Base-by-base conservation (phyloP, 2,797 vertebrate species). In the Artibeus jamaicensis region DNA sequence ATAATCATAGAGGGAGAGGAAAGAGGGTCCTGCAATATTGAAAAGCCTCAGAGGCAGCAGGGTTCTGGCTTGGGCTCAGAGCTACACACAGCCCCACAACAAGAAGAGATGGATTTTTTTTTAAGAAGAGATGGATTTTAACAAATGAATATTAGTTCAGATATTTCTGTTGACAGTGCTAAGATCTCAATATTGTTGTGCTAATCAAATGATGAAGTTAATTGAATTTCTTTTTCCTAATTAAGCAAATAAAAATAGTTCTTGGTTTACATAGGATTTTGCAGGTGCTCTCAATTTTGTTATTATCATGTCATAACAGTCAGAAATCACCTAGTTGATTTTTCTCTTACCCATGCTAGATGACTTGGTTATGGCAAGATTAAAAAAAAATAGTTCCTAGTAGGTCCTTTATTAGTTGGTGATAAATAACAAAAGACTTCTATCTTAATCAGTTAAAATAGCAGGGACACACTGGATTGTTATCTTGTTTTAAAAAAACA, bases 401-500 rank as follows among this genome's bases (percentile, higher is more conserved):
- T 37, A 46, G 39, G 10, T 42, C 19, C 18, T 96, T 81, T 46
- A 71, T 73, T 24, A 32, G 29, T 83, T 76, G 86, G 50, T 57
- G 76, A 84, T 53, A 76, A 81, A 87, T 84, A 76, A 82, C 62
- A 6, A 68, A 32, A 70, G 2, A 76, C 19, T 22, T 76, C 34
- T 84, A n/a, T 22, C 5, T 5, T 32, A 19, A 62, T 89, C 14
- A 84, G 55, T 46, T 29, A 90, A 85, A 82, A 26, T 2, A 62
- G 26, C 37, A 19, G n/a, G 26, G n/a, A 93, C 8, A 57, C 16
- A 62, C 5, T 37, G 73, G 21, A n/a, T 50, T 46, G 26, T 76
- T 89, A 87, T 26, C 18, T 18, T 95, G 12, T 68, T 96, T 32
- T 19, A 93, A 89, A 94, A 89, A 95, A 65, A 39, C 2, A 53